These are phyloP conservation scores for Cardinalis cardinalis DNA, from an alignment of 2,113 vertebrate species.

Conservation along the genomic window DNA sequence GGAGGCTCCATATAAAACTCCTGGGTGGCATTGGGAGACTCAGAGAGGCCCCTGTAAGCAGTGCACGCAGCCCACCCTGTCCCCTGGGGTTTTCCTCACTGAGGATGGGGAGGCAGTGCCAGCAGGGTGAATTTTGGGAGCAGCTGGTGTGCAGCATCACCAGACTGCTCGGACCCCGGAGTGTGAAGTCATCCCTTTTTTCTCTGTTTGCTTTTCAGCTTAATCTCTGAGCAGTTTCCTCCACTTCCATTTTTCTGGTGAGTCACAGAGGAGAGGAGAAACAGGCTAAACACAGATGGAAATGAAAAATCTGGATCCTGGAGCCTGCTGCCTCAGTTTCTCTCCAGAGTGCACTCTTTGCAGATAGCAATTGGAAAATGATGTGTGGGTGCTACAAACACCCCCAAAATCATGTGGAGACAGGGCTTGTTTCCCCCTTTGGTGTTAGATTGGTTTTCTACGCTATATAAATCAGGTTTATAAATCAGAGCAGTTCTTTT, in stretches of 20 bases:
- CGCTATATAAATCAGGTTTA: background rate
- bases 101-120: background rate
- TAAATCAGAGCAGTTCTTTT: background rate
- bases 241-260: background rate
- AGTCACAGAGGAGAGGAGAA: constrained; percentile 1
- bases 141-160: background rate
- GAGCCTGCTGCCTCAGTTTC: constrained; percentile 29
- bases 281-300: background rate
- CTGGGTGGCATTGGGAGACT: background rate
- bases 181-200: background rate
- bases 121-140: background rate
- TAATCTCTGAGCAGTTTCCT: background rate
- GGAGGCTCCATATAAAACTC: background rate
- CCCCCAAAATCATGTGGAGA: background rate
- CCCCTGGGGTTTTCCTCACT: rapidly evolving
- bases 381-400: background rate
- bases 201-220: constrained; percentile 20
- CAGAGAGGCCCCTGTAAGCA: rapidly evolving
- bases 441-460: background rate
- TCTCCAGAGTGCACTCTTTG: background rate
- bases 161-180: rapidly evolving
- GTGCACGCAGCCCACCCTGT: background rate
- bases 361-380: background rate
- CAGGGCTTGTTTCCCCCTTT: background rate
- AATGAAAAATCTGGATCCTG: background rate